Evolutionary conservation across 2,888 invertebrate species (phyloP).

Genomic region (Ophion costatus): DNA sequence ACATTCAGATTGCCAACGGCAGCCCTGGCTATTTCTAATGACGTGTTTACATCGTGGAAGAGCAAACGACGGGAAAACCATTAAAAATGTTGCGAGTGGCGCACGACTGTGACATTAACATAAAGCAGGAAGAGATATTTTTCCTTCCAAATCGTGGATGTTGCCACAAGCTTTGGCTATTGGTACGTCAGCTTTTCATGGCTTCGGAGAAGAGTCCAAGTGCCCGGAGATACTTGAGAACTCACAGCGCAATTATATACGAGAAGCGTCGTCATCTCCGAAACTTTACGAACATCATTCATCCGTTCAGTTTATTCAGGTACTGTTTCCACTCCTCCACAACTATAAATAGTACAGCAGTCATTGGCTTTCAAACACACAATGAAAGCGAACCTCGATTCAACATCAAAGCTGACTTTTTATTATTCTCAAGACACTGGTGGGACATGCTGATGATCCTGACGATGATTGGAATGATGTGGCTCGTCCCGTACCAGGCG

Average conservation of each 20-base stretch:
- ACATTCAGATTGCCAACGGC: neutral
- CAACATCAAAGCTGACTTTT: slow-evolving; percentile 26
- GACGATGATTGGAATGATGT: slow-evolving; percentile 72
- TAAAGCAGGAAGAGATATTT: slow-evolving; percentile 70
- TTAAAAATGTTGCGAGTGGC: slow-evolving; percentile 64
- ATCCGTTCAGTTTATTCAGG: slow-evolving; percentile 81
- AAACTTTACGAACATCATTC: slow-evolving; percentile 74
- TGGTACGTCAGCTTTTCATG: slow-evolving; percentile 72
- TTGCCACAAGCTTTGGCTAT: slow-evolving; percentile 61
- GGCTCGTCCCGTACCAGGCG: slow-evolving; percentile 79
- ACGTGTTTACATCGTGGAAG: slow-evolving; percentile 19
- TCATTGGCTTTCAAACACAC: neutral
- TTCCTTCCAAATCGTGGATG: slow-evolving; percentile 71
- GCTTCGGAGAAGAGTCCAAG: slow-evolving; percentile 78
- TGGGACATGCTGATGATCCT: slow-evolving; percentile 81
- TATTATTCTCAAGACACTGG: slow-evolving; percentile 74
- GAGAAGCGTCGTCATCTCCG: slow-evolving; percentile 78
- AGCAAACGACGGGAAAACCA: slow-evolving; percentile 26
- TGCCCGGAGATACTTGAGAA: slow-evolving; percentile 78
- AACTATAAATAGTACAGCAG: slow-evolving; percentile 16
- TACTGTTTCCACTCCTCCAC: slow-evolving; percentile 57
- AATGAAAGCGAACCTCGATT: neutral
- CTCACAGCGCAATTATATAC: slow-evolving; percentile 75
- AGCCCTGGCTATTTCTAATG: slow-evolving; percentile 2
- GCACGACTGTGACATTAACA: slow-evolving; percentile 74